Base-by-base conservation (phyloP, 2,797 vertebrate species). In the Phataginus tetradactyla region DNA sequence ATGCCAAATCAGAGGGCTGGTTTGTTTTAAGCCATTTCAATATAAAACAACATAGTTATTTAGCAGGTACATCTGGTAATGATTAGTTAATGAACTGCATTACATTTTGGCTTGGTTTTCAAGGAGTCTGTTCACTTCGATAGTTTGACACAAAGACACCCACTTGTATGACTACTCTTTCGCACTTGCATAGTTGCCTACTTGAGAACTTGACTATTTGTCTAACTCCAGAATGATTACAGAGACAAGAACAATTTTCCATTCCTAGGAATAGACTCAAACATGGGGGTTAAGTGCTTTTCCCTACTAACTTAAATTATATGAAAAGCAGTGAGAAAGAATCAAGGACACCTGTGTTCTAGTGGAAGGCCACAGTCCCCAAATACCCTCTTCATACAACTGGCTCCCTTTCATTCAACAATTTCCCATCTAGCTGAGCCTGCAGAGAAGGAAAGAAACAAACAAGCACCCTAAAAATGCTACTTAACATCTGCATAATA, bases 281-380 rank as follows among this genome's bases (percentile, higher is more conserved):
- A 51, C 4, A 72, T 72, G 95, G 39, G 34, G 75, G n/a, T 71
- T 18, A 68, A 93, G 64, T 55, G 64, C 39, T 91, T 85, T 87
- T 78, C 74, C 51, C 7, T 39, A 80, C 39, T 79, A 84, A 37
- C 27, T 55, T 74, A 87, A 92, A 93, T 80, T 75, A 85, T 68
- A 72, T 71, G 23, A 77, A 92, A 92, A 81, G 45, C n/a, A 91
- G 39, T 94, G 42, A 51, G 72, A 96, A 95, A 5, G 25, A 95
- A 57, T 25, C 23, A 80, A 3, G 27, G 85, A 55, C 29, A 95
- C 91, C 12, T 66, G 8, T 68, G 68, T 87, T 90, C 64, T 39
- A 74, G 18, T 55, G 34, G 15, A 18, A 94, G 42, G 68, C 34
- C 61, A 87, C 51, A 64, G 37, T 64, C 37, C 8, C 59, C n/a